Evolutionary conservation across 2,797 vertebrate genomes (phyloP), one percentile per base, ranked within the genome.

Genomic region (Bovichtus diacanthus): DNA sequence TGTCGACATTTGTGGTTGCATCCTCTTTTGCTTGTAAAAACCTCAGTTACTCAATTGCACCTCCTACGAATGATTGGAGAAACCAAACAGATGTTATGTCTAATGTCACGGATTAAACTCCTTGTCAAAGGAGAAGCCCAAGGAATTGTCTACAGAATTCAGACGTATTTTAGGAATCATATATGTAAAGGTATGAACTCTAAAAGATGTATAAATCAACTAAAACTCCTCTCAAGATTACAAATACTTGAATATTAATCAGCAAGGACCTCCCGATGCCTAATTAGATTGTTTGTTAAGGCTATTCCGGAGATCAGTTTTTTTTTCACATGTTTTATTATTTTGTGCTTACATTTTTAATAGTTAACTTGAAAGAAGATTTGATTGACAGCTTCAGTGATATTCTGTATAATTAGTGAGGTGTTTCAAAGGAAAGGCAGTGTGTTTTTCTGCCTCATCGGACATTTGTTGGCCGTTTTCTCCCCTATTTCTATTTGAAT

Each of bases 1-100:
- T 15, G 21, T 49, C 21, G 74, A 12, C 39, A 66, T 66, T 46
- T 65, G 65, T 65, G 59, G 44, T 63, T 53, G 44, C 39, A 47
- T 64, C 12, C 11, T 21, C 4, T 41, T 61, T 43, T 50, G 13
- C 39, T n/a, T 61, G 36, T 43, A 74, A 36, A 64, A 64, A 6
- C 11, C 13, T 9, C 47, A 25, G 21, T 36, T 70, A 67, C 5
- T 65, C 39, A 55, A 50, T 61, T 43, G 66, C 9, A 41, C 58
- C 31, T 60, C 9, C 5, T 25, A 13, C 38, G 27, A 70, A 39
- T 53, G 39, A 59, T 31, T 47, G 34, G 34, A 12, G 44, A 36
- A 55, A 47, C 41, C 29, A 56, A 74, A 18, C 36, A n/a, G 15
- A 46, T 34, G 54, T 31, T 34, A 34, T 34, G 31, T n/a, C n/a